phyloP scores from a whole-genome alignment of 1,140 invertebrate species.

The Condylostylus longicornis region DNA sequence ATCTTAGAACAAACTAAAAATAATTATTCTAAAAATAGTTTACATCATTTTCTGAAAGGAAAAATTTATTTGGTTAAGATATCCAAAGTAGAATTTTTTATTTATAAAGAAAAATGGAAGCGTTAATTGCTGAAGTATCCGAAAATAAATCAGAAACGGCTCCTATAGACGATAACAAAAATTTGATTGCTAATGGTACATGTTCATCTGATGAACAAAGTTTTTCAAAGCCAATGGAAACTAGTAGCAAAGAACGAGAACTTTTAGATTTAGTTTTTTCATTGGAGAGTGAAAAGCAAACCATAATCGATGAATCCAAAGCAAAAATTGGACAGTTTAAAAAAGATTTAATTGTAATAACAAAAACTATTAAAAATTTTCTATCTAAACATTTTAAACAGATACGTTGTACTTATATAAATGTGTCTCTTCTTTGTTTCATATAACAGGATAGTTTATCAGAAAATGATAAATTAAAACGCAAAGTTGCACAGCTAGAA shows the following conservation, averaged over 20 bases:
- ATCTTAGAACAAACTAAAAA: too few relatives aligned
- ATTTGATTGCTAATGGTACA: too few relatives aligned
- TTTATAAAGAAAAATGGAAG: too few relatives aligned
- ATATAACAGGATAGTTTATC: slow-evolving; percentile 13
- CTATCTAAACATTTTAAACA: not conserved
- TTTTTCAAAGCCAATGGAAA: too few relatives aligned
- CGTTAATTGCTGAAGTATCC: too few relatives aligned
- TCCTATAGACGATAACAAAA: too few relatives aligned
- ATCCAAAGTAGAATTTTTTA: too few relatives aligned
- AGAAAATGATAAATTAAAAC: slow-evolving; percentile 25
- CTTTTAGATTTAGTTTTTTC: slow-evolving; percentile 28
- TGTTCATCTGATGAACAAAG: too few relatives aligned
- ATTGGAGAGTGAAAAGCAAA: slow-evolving; percentile 29
- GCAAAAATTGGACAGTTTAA: slow-evolving; percentile 22
- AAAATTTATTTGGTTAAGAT: too few relatives aligned
- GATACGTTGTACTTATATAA: not conserved
- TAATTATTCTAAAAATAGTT: too few relatives aligned
- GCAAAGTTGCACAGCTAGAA: slow-evolving; percentile 20
- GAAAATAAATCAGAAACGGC: too few relatives aligned
- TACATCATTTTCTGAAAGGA: too few relatives aligned
- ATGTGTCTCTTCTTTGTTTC: not conserved
- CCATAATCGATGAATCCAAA: slow-evolving; percentile 26
- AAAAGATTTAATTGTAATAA: slow-evolving; percentile 21
- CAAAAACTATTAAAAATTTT: not conserved
- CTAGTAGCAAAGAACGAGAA: slow-evolving; percentile 24